phyloP scores from a whole-genome alignment of 2,113 vertebrate species.

The Phrynosoma platyrhinos region DNA sequence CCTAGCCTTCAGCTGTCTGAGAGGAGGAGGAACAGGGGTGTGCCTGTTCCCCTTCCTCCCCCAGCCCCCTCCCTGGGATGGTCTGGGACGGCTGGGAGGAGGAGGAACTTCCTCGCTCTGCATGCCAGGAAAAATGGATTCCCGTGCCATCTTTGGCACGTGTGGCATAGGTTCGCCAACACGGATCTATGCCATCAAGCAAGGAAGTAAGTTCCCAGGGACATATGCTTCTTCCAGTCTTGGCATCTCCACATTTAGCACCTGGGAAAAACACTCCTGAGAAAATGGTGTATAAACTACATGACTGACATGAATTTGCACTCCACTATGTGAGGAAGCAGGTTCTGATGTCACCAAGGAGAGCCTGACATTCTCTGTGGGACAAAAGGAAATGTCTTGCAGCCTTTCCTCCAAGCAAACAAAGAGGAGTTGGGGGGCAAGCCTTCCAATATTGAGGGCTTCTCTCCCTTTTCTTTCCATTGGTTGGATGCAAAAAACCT shows the following conservation, averaged over 20 bases:
- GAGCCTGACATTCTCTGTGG: conserved; percentile 27
- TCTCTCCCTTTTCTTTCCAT: background rate
- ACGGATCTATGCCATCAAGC: background rate
- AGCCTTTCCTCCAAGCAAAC: conserved; percentile 11
- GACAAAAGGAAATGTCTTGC: conserved; percentile 15
- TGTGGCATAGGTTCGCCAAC: too few species aligned
- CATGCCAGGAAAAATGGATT: too few species aligned
- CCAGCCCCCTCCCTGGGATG: too few species aligned
- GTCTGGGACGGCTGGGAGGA: too few species aligned
- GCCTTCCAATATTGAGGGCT: conserved; percentile 12
- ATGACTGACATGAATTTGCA: conserved; percentile 51
- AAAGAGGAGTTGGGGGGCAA: background rate
- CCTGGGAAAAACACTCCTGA: conserved; percentile 39
- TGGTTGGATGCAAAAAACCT: background rate
- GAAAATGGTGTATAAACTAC: conserved; percentile 29
- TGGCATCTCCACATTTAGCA: conserved; percentile 43
- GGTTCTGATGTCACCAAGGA: conserved; percentile 31
- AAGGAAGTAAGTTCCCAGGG: background rate
- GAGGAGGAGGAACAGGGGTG: too few species aligned
- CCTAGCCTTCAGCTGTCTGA: too few species aligned
- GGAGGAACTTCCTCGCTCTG: too few species aligned
- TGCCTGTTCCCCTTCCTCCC: too few species aligned
- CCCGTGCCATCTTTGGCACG: too few species aligned
- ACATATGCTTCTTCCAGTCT: conserved; percentile 19
- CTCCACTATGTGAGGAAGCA: conserved; percentile 29